A percentile compares a stretch with the other conserved stretches of the same genome.
These are phyloP conservation scores for Hesperophylax magnus DNA, from an alignment of 1,140 invertebrate genomes.

Conservation along the genomic window DNA sequence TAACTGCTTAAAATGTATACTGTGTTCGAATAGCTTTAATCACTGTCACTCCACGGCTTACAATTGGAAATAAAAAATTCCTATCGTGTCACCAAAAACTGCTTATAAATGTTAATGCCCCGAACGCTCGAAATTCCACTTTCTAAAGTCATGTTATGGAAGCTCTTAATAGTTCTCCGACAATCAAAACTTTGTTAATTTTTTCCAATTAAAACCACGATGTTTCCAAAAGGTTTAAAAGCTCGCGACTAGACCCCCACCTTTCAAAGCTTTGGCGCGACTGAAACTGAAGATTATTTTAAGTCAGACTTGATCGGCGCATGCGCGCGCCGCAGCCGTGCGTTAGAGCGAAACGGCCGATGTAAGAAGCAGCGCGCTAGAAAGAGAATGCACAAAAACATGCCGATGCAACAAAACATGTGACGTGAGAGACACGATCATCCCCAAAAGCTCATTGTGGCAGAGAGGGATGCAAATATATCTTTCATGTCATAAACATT, in stretches of 20 bases:
- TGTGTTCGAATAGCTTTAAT: constrained; percentile 21
- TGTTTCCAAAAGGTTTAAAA: background rate
- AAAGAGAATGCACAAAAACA: constrained; percentile 55
- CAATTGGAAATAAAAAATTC: background rate
- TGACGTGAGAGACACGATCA: constrained; percentile 40
- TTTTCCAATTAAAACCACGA: constrained; percentile 34
- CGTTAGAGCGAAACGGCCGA: constrained; percentile 14
- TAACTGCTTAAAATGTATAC: constrained; percentile 19
- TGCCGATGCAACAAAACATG: constrained; percentile 55
- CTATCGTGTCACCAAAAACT: background rate
- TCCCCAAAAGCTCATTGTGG: background rate
- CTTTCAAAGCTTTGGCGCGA: constrained; percentile 37
- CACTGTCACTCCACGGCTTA: constrained; percentile 19
- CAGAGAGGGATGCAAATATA: constrained; percentile 25
- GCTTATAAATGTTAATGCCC: background rate
- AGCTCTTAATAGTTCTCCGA: background rate
- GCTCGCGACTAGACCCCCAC: background rate
- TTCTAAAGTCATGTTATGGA: constrained; percentile 1
- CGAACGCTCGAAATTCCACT: background rate
- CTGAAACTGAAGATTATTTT: constrained; percentile 40
- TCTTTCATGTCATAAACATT: constrained; percentile 42
- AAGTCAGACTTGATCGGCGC: constrained; percentile 39
- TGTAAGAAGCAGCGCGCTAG: background rate
- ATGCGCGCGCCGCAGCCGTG: constrained; percentile 24
- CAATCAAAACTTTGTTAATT: constrained; percentile 21